phyloP scores from a whole-genome alignment of 2,797 vertebrate species.

The Mormyrus hasselquistii region DNA sequence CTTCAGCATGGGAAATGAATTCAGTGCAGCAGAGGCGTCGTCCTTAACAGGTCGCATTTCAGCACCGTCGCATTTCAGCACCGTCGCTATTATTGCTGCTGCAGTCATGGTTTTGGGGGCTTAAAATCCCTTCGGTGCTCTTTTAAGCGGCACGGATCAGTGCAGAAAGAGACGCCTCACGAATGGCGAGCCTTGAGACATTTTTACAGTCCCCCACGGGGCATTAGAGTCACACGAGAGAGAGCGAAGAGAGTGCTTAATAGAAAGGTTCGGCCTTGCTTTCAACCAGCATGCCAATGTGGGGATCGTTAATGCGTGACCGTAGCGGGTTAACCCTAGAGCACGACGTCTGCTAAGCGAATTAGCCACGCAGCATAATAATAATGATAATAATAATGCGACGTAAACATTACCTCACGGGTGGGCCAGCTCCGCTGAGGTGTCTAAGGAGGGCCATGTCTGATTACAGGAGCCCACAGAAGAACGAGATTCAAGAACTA shows the following conservation, averaged over 20 bases:
- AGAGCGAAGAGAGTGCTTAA: neutral
- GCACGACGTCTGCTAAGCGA: neutral
- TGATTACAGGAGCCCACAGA: neutral
- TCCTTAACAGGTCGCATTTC: neutral
- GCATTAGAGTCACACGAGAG: neutral
- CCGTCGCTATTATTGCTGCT: neutral
- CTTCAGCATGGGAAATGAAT: neutral
- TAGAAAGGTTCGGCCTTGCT: neutral
- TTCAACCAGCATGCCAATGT: neutral
- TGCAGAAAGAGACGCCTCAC: neutral
- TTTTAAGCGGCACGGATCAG: neutral
- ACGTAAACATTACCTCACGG: neutral
- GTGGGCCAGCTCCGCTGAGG: neutral
- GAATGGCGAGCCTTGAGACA: neutral
- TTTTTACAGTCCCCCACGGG: neutral
- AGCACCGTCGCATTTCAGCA: neutral
- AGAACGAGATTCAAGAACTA: neutral
- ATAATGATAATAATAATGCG: neutral
- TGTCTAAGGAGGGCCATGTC: neutral
- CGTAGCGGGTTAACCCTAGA: neutral
- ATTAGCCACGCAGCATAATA: neutral
- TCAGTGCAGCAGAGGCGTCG: neutral
- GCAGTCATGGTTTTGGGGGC: neutral
- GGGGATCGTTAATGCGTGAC: slow-evolving; percentile 1
- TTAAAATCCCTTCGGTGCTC: neutral